Percentiles rank a stretch among this genome's conserved stretches.
These are phyloP conservation scores for Cosmia pyralina DNA, from an alignment of 2,888 invertebrate species.

Conservation along the genomic window DNA sequence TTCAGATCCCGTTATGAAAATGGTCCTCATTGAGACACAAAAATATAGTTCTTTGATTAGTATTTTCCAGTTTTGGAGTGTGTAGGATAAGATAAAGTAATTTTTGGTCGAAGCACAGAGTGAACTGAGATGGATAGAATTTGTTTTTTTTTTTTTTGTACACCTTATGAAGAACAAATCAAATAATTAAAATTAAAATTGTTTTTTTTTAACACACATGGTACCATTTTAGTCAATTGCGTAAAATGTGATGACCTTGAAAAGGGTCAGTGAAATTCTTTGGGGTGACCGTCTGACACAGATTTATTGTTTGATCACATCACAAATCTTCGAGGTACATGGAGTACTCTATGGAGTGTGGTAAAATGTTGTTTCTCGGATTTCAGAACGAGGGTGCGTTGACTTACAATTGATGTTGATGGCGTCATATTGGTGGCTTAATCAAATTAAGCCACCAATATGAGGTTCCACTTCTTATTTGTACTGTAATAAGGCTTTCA, in stretches of 20 bases:
- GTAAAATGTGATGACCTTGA: background rate
- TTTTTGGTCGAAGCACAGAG: too few relatives aligned
- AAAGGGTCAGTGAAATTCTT: slow-evolving; percentile 53
- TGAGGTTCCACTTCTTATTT: too few relatives aligned
- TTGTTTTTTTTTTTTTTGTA: background rate
- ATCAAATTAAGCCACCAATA: too few relatives aligned
- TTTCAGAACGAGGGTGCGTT: background rate
- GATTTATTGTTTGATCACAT: slow-evolving; percentile 66
- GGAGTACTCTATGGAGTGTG: slow-evolving; percentile 48
- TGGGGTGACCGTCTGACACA: slow-evolving; percentile 56
- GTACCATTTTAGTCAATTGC: background rate
- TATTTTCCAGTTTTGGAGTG: background rate
- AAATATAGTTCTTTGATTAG: background rate
- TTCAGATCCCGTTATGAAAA: background rate
- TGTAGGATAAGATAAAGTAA: background rate
- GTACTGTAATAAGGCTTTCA: too few relatives aligned
- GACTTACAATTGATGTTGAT: background rate
- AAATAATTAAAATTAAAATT: background rate
- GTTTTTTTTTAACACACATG: background rate
- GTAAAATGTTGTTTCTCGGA: slow-evolving; percentile 35
- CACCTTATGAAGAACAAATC: background rate
- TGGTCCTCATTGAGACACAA: background rate
- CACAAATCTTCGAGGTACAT: slow-evolving; percentile 62
- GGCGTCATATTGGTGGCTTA: too few relatives aligned
- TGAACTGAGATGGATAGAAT: background rate